Conservation (phyloP, 2,888 invertebrate species). For the Ennomos fuscantarius region DNA sequence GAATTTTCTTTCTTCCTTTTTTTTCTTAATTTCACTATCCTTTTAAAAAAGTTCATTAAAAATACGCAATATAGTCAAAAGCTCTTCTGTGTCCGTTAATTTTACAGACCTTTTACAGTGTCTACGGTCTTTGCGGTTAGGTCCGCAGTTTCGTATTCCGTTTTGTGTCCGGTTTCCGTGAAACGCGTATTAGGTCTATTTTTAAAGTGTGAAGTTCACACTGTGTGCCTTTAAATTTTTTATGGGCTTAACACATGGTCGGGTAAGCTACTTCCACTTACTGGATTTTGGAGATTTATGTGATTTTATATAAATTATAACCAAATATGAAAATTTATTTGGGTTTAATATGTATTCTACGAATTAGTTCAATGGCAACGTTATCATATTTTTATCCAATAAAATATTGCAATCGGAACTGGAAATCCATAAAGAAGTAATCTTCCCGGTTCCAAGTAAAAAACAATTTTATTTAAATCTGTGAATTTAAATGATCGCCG, state of each 20-base stretch:
- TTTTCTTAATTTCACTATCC: too few relatives aligned
- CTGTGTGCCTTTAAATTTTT: conserved; percentile 19
- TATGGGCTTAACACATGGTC: conserved; percentile 23
- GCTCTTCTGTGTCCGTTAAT: conserved; percentile 1
- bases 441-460: conserved; percentile 36
- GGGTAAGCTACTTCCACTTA: neutral
- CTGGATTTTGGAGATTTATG: neutral
- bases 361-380: too few relatives aligned
- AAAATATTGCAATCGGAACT: conserved; percentile 5
- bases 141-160: conserved; percentile 11
- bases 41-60: neutral
- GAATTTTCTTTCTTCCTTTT: too few relatives aligned
- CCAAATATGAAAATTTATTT: neutral
- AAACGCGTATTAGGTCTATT: conserved; percentile 30
- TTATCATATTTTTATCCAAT: too few relatives aligned
- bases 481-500: conserved; percentile 46
- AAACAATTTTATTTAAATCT: conserved; percentile 48
- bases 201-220: conserved; percentile 19
- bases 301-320: neutral
- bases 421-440: conserved; percentile 18
- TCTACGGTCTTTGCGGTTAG: neutral
- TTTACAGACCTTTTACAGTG: conserved; percentile 1
- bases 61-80: neutral
- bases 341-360: too few relatives aligned
- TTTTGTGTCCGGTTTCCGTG: conserved; percentile 20